Base-by-base conservation (phyloP, 2,113 vertebrate genomes). In the Eonycteris spelaea region DNA sequence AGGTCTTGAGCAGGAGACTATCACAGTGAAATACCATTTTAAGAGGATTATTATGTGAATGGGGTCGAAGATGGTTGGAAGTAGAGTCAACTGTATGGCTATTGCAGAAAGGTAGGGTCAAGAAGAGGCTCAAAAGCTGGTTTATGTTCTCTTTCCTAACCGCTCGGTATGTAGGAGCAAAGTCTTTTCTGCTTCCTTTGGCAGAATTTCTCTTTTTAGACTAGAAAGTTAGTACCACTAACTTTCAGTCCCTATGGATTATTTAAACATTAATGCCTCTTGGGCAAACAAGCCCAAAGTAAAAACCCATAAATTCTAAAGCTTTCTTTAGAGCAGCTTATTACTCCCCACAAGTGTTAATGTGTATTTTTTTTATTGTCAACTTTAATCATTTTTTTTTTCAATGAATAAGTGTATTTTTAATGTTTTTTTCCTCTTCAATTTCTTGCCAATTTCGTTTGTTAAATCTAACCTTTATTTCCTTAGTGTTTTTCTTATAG, bases 371-470 rank as follows among this genome's bases (percentile, higher is more conserved):
- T 70, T 94, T 94, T 91, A 61, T n/a, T 94, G 82, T 95, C 63
- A 91, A 82, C 22, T 83, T 95, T 74, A 90, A 95, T 92, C 40
- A 74, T 84, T 78, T 95, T 63, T 94, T 83, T 87, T 93, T 75
- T 91, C 1, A 0, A 71, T 59, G 35, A 93, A 86, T 71, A 96
- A 80, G 33, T 93, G 2, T 61, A 85, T 74, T 86, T 68, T 70
- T 91, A 75, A 94, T 51, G 28, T 43, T 43, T 51, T 87, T 63
- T 86, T 63, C 78, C 19, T 90, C 22, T 85, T 40, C 7, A 95
- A 82, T 89, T 78, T 97, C 85, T 90, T 91, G 48, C 59, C 79
- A 94, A 24, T 75, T 91, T 96, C 38, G 90, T 93, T 65, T 79
- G 79, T 92, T 85, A 87, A 91, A 82, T 67, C 1, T 11, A 92